Base-by-base conservation (phyloP, 2,888 invertebrate species). In the Cheilosia soror region DNA sequence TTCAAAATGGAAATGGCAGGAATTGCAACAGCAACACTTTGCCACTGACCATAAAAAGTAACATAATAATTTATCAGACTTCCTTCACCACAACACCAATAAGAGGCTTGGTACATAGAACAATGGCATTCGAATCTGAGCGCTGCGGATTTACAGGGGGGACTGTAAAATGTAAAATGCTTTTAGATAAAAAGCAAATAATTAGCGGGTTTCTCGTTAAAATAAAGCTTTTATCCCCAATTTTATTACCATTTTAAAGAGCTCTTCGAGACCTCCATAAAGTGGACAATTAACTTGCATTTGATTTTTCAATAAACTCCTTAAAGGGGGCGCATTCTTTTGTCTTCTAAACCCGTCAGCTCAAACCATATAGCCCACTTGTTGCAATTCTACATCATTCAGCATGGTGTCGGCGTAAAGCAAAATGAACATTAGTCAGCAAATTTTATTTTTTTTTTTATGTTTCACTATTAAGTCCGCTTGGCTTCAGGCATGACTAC, bases 341-440 rank as follows among this genome's bases (percentile, higher is more conserved):
- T 6, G 7, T 44, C 15, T 15, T 15, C n/a, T 15, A 55, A 51
- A 51, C 9, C 57, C 60, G 3, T 60, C 29, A 60, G 13, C 73
- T 29, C 7, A 44, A 60, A 60, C 42, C 58, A 33, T 58, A 15
- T 51, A 13, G 11, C 53, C 33, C 75, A 81, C 81, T 81, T 81
- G 81, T 75, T 75, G 81, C 75, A 75, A 75, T 63, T 75, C 75
- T 57, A 63, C 75, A 55, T 69, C 63, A 62, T 49, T 47, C 75
- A 49, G 40, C 15, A 33, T 68, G 60, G 62, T 69, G 68, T 68
- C 66, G 55, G 63, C 44, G 31, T 66, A 37, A 76, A 47, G 62
- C 57, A 68, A 63, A 69, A 51, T 15, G 40, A 33, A 57, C 69
- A 63, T 69, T 69, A 57, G 42, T 44, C 37, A 71, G 58, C 65